Evolutionary conservation across 2,797 vertebrate species (phyloP), one percentile per base, ranked within the genome.

Genomic region (Prunella strophiata): DNA sequence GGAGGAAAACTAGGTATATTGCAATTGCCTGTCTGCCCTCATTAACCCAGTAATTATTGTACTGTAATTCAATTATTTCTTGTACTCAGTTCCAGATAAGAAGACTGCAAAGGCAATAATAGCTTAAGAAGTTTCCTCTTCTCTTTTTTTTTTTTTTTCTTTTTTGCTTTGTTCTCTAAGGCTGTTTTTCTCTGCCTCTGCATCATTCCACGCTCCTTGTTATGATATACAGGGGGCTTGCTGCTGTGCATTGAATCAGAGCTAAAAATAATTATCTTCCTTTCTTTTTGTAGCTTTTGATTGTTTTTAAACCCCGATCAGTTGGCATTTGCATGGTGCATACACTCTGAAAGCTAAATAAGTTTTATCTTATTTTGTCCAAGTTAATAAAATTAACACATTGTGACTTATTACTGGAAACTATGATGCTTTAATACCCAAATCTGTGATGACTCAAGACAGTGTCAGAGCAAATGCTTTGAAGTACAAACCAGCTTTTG

Each of bases 11-110:
- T 66, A 81, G 30, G 48, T 84, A 88, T 82, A 76, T 13, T 86
- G 67, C 59, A 71, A 51, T 52, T 88, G 91, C 52, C 34, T 82
- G 52, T 73, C 84, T 86, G 67, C 40, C 62, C 71, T 91, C 62
- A 74, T 85, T 91, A 96, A 48, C 67, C 48, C 22, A 62, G 30
- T 76, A 85, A 91, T 82, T 77, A 89, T 66, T 93, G 76, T 51
- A 55, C 17, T 82, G 36, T 74, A 90, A 93, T 90, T 93, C 59
- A 90, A 85, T 94, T 90, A 85, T 86, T 95, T 94, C 55, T 88
- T 43, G 43, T 68, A 55, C 29, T 89, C 16, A 1, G 57, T 62
- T 89, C n/a, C 62, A 91, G 79, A 89, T 89, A 92, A 91, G 63
- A 85, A 29, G 75, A 47, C 70, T 83, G 45, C 42, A 89, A 47